A percentile compares a stretch with the other conserved stretches of the same genome.
Conservation (phyloP, 2,113 vertebrate species). For the Prunella himalayana region DNA sequence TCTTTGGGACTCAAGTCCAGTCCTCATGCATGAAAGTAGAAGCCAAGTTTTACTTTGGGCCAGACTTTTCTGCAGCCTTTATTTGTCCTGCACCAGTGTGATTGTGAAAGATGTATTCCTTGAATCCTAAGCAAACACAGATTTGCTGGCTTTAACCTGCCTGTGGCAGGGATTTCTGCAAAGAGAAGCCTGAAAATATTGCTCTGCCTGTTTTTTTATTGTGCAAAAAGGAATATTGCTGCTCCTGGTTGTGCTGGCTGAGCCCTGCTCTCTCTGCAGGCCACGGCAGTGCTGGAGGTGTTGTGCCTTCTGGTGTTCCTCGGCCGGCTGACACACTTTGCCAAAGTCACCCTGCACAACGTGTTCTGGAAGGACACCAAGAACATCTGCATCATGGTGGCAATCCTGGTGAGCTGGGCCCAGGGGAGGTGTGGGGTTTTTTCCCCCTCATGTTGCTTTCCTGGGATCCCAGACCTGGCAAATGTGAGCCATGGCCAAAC, state of each 20-base stretch:
- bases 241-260: neutral
- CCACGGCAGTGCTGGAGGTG: constrained; percentile 80
- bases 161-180: neutral
- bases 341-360: constrained; percentile 77
- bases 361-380: constrained; percentile 95
- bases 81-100: neutral
- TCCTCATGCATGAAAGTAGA: neutral
- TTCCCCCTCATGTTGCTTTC: neutral
- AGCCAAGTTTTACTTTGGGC: neutral
- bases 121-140: neutral
- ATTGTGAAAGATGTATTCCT: neutral
- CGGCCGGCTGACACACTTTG: constrained; percentile 81
- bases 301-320: constrained; percentile 83
- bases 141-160: neutral
- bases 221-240: neutral
- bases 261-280: constrained; percentile 62
- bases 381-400: constrained; percentile 89
- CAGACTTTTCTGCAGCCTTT: neutral
- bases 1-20: neutral
- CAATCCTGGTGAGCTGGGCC: constrained; percentile 71
- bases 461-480: neutral
- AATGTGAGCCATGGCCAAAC: fast-evolving
- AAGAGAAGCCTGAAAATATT: neutral
- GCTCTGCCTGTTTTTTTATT: neutral
- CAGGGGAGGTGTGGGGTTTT: neutral